A percentile compares a stretch with the other conserved stretches of the same genome.
Conservation (phyloP, 2,888 invertebrate species). For the Cephus spinipes region DNA sequence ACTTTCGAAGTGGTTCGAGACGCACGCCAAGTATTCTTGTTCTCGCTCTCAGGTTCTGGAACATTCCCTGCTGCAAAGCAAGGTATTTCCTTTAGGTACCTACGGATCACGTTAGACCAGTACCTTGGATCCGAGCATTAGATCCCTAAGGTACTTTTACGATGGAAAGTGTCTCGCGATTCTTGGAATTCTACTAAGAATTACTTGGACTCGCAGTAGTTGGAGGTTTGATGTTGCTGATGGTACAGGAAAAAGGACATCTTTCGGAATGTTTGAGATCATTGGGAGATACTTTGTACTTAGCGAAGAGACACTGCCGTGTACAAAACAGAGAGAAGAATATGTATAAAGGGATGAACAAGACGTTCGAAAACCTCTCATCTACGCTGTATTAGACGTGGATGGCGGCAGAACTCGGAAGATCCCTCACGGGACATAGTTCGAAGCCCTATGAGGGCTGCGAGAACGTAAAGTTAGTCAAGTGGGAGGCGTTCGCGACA, state of each 20-base stretch:
- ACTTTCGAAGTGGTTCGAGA: slow-evolving; percentile 10
- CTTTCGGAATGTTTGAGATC: neutral
- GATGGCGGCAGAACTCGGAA: slow-evolving; percentile 11
- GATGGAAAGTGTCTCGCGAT: slow-evolving; percentile 26
- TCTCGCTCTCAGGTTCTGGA: neutral
- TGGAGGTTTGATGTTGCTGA: neutral
- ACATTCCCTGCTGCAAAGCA: neutral
- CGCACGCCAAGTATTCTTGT: neutral
- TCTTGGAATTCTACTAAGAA: slow-evolving; percentile 21
- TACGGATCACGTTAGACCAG: slow-evolving; percentile 1
- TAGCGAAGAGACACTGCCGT: neutral
- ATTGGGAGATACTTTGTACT: neutral
- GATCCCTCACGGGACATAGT: slow-evolving; percentile 16
- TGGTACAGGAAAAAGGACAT: neutral
- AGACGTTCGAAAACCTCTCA: neutral
- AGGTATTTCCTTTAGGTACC: neutral
- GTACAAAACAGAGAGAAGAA: neutral
- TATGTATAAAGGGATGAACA: neutral
- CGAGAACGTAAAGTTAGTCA: neutral
- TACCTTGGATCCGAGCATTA: slow-evolving; percentile 20
- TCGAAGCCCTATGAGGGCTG: slow-evolving; percentile 12
- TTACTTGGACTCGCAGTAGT: neutral
- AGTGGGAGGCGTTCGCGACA: neutral
- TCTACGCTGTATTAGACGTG: neutral
- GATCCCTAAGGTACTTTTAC: slow-evolving; percentile 21